Evolutionary conservation across 2,888 invertebrate species (phyloP), one percentile per base, ranked within the genome.

Genomic region (Tenodera sinensis): DNA sequence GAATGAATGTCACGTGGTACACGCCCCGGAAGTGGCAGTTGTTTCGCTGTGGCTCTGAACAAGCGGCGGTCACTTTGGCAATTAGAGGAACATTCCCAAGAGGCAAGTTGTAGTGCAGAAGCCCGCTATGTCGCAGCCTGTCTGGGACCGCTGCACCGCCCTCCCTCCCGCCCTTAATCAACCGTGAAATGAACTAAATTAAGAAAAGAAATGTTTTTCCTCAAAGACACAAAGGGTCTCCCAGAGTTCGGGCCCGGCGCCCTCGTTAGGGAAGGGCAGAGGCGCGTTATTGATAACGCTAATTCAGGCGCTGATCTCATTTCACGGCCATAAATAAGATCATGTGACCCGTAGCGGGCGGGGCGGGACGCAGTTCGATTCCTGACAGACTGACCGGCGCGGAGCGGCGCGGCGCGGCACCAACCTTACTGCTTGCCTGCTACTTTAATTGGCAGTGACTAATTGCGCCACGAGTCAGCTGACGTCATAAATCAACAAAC

Each of bases 141-240:
- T 3, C 71, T 15, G 6, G 15, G 27, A 27, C 28, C 4, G 25
- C 6, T 27, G 20, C 15, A 42, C 20, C 28, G 20, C 54, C 14
- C n/a, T n/a, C n/a, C n/a, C n/a, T n/a, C n/a, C n/a, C n/a, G n/a
- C n/a, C 1, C 12, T 84, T 90, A 90, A 90, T 90, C 90, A 89
- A 89, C 88, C 90, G 85, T 90, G 89, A 90, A 90, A 90, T 89
- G 90, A 90, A 90, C 89, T 71, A 90, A 90, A 90, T 90, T 90
- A 89, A 89, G 88, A 83, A 86, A 86, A 86, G 86, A 86, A 86
- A 86, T 20, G 54, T 71, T 71, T 20, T 71, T 54, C 14, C 54
- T 54, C 15, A 54, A 54, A 54, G 54, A 54, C 7, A 54, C 54
- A 54, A 54, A 54, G 54, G 6, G 12, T 47, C 47, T 3, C 54